phyloP scores from a whole-genome alignment of 2,797 vertebrate genomes.

The Tauraco hartlaubi region DNA sequence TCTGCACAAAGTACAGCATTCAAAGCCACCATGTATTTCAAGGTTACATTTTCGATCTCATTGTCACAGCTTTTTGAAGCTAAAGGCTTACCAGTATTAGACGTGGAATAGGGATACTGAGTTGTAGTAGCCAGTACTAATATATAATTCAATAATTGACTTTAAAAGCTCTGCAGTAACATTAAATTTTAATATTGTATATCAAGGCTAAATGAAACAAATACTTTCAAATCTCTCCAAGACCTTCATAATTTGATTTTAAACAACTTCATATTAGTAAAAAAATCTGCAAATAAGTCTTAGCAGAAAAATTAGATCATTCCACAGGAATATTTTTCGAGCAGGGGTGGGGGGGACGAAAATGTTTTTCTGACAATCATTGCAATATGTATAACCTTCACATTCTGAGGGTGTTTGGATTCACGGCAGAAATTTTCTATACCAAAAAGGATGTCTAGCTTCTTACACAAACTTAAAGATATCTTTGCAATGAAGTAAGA shows the following conservation, averaged over 20 bases:
- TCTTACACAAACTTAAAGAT: background rate
- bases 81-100: background rate
- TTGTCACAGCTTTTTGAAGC: background rate
- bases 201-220: background rate
- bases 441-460: background rate
- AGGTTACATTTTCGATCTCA: background rate
- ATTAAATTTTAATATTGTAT: background rate
- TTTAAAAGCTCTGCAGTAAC: background rate
- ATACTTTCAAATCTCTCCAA: background rate
- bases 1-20: background rate
- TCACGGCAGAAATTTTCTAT: background rate
- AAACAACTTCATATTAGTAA: background rate
- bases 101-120: background rate
- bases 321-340: background rate
- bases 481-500: conserved; percentile 46
- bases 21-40: background rate
- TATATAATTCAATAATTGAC: background rate
- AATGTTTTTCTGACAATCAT: background rate
- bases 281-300: background rate
- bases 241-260: background rate
- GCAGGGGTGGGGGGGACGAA: background rate
- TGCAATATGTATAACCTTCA: background rate
- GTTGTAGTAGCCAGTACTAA: background rate
- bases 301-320: background rate
- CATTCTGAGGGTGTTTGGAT: background rate